Percentiles rank a stretch among this genome's conserved stretches.
Evolutionary conservation across 2,888 invertebrate genomes (phyloP).

Genomic region (Eristalis intricaria): DNA sequence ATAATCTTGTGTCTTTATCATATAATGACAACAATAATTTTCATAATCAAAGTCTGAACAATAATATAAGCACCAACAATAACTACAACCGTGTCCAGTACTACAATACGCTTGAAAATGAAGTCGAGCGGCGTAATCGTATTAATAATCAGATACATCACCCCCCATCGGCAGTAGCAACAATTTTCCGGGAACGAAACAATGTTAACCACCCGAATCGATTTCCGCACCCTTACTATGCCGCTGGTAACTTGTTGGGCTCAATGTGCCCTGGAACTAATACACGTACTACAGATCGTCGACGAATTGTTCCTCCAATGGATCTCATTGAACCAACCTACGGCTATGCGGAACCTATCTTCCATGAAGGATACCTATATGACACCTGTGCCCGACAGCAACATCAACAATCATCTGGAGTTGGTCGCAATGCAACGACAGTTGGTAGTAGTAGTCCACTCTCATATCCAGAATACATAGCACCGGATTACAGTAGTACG

Average conservation of each 20-base stretch:
- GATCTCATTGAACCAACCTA: constrained; percentile 78
- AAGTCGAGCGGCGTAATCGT: constrained; percentile 80
- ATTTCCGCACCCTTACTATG: constrained; percentile 76
- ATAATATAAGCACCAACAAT: constrained; percentile 69
- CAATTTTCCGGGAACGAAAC: constrained; percentile 79
- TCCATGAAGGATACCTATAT: constrained; percentile 90
- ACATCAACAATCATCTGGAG: constrained; percentile 50
- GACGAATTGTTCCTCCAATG: constrained; percentile 77
- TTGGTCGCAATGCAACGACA: constrained; percentile 74
- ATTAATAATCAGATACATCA: constrained; percentile 80
- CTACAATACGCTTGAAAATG: constrained; percentile 79
- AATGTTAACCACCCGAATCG: constrained; percentile 76
- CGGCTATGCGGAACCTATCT: constrained; percentile 86
- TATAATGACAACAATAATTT: constrained; percentile 74
- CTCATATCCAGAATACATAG: constrained; percentile 81
- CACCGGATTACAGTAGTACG: constrained; percentile 75
- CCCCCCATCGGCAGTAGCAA: constrained; percentile 75
- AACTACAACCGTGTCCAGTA: constrained; percentile 75
- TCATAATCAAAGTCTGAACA: constrained; percentile 74
- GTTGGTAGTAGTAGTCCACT: constrained; percentile 69
- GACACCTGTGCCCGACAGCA: constrained; percentile 82
- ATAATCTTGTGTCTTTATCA: constrained; percentile 78
- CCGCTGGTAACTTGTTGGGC: constrained; percentile 75
- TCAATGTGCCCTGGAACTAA: constrained; percentile 78
- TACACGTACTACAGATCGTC: constrained; percentile 78